Percentiles rank a stretch among this genome's conserved stretches.
phyloP scores from a whole-genome alignment of 2,888 invertebrate genomes.

The Chaitophorus viminalis region DNA sequence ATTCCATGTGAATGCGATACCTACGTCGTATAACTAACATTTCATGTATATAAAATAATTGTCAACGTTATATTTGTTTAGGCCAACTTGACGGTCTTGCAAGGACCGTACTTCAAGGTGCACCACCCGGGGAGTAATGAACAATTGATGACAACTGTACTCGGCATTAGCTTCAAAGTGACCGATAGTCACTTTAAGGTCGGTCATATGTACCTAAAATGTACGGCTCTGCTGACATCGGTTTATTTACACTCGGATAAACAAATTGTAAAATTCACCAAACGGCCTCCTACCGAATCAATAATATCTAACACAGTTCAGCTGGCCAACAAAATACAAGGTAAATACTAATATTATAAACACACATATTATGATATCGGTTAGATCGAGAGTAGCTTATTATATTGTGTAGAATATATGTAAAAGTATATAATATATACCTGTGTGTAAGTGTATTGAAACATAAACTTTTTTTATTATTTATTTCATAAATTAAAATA shows the following conservation, averaged over 20 bases:
- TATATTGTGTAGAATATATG: too few relatives aligned
- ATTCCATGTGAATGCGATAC: too few relatives aligned
- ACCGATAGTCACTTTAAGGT: conserved; percentile 81
- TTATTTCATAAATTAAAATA: too few relatives aligned
- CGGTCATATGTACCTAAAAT: conserved; percentile 83
- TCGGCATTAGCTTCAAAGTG: conserved; percentile 83
- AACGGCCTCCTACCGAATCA: conserved; percentile 66
- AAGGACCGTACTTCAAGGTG: conserved; percentile 69
- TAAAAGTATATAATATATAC: too few relatives aligned
- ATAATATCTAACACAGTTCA: conserved; percentile 22
- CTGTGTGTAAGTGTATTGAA: too few relatives aligned
- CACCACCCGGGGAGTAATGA: conserved; percentile 71
- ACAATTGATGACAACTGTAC: conserved; percentile 79
- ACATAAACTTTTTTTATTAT: too few relatives aligned
- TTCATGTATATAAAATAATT: background rate
- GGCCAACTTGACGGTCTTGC: conserved; percentile 65
- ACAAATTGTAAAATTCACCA: conserved; percentile 84
- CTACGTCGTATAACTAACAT: too few relatives aligned
- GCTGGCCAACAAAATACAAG: conserved; percentile 45
- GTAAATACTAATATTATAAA: conserved; percentile 17
- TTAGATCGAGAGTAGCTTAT: too few relatives aligned
- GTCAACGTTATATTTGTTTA: conserved; percentile 47
- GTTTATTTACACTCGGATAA: conserved; percentile 89
- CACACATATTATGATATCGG: background rate
- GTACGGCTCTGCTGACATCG: conserved; percentile 86